These are phyloP conservation scores for Papilio xuthus DNA, from an alignment of 1,140 invertebrate genomes.

Conservation along the genomic window DNA sequence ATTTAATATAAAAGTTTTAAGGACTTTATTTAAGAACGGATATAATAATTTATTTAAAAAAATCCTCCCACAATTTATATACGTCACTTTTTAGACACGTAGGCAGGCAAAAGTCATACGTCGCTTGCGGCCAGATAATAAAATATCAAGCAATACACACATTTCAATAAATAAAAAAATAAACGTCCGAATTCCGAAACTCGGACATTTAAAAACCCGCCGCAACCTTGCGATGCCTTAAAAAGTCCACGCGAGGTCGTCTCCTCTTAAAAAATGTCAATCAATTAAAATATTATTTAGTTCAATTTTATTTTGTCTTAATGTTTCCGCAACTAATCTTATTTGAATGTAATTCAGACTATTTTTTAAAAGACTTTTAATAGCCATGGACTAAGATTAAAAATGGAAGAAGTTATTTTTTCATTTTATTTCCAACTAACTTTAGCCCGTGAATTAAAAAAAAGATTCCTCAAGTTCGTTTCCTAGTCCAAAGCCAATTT, in stretches of 20 bases:
- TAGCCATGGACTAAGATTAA: too few relatives aligned
- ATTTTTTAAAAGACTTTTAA: neutral
- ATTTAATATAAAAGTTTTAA: neutral
- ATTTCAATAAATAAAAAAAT: conserved; percentile 36
- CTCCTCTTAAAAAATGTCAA: conserved; percentile 31
- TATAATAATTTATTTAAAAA: neutral
- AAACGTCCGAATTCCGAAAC: conserved; percentile 29
- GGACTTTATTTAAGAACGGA: neutral
- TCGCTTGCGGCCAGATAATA: conserved; percentile 30
- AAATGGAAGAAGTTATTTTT: too few relatives aligned
- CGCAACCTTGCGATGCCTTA: conserved; percentile 20
- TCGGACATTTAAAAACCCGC: conserved; percentile 31
- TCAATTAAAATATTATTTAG: conserved; percentile 29
- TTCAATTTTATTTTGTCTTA: conserved; percentile 24
- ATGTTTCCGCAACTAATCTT: conserved; percentile 11
- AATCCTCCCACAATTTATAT: neutral
- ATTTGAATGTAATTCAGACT: neutral
- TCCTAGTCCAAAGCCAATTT: too few relatives aligned
- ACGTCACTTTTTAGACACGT: neutral
- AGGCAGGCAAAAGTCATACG: conserved; percentile 11
- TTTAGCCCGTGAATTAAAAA: too few relatives aligned
- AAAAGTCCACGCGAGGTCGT: conserved; percentile 19
- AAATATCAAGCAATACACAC: conserved; percentile 22
- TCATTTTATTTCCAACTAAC: too few relatives aligned
- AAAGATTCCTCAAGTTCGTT: too few relatives aligned